phyloP scores from a whole-genome alignment of 2,888 invertebrate species.

The Rhyacophila evoluta region DNA sequence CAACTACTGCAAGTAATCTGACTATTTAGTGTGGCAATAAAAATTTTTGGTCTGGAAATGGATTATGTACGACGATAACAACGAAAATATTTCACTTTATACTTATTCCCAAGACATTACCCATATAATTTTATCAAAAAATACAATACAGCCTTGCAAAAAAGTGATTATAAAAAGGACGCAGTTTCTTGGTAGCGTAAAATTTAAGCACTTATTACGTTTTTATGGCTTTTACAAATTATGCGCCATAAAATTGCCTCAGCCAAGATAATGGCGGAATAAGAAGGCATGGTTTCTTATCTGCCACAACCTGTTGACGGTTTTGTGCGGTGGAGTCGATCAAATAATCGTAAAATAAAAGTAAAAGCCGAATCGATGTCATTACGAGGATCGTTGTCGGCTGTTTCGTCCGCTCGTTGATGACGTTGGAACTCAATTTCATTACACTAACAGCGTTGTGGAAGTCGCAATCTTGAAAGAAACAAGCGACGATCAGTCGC shows the following conservation, averaged over 20 bases:
- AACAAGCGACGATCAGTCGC: background rate
- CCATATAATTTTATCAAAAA: background rate
- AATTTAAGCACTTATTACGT: conserved; percentile 26
- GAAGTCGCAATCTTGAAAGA: conserved; percentile 3
- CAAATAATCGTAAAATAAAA: conserved; percentile 42
- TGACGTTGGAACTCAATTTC: conserved; percentile 1
- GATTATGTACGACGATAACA: too few relatives aligned
- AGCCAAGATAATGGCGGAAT: conserved; percentile 14
- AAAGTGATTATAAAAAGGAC: conserved; percentile 14
- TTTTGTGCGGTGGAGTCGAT: conserved; percentile 18
- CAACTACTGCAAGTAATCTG: too few relatives aligned
- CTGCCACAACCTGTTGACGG: conserved; percentile 19
- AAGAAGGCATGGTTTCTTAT: conserved; percentile 31
- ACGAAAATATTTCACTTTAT: too few relatives aligned
- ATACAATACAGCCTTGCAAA: background rate
- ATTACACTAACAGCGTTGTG: background rate
- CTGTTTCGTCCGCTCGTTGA: background rate
- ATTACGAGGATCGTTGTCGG: conserved; percentile 27
- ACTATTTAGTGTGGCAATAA: too few relatives aligned
- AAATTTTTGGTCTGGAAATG: too few relatives aligned
- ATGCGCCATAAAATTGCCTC: conserved; percentile 25
- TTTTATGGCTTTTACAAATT: conserved; percentile 27
- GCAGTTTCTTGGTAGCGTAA: background rate
- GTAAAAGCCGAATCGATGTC: conserved; percentile 33
- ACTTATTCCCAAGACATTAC: background rate